Percentiles rank a stretch among this genome's conserved stretches.
These are phyloP conservation scores for Tachysurus fulvidraco DNA, from an alignment of 2,113 vertebrate species.

Conservation along the genomic window DNA sequence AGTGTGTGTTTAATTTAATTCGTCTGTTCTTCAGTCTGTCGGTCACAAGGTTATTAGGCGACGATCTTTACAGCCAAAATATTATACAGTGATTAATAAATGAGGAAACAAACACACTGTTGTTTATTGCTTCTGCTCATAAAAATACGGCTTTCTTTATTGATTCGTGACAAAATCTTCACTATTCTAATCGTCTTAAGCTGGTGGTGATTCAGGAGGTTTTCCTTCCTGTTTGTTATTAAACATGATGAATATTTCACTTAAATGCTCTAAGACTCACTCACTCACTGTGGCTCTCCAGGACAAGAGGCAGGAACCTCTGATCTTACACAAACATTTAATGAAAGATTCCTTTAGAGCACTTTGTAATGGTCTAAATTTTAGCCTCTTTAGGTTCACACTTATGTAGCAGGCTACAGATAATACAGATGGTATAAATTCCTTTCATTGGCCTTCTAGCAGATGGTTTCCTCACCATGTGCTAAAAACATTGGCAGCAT, in stretches of 20 bases:
- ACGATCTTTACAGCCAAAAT: neutral
- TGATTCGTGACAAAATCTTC: neutral
- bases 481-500: neutral
- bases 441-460: neutral
- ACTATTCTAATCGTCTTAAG: neutral
- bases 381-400: neutral
- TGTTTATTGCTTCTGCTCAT: neutral
- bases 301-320: neutral
- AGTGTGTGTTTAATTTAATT: neutral
- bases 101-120: neutral
- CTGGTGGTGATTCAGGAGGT: neutral
- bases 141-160: neutral
- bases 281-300: neutral
- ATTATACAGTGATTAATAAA: constrained; percentile 30
- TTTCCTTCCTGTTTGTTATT: neutral
- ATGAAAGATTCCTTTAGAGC: neutral
- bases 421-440: neutral
- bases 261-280: neutral
- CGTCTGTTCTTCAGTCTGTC: no score
- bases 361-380: neutral
- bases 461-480: neutral
- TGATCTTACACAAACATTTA: neutral
- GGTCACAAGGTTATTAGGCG: no score
- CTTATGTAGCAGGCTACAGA: neutral
- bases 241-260: neutral